Evolutionary conservation across 2,888 invertebrate genomes (phyloP).

Genomic region (Cyclophora punctaria): DNA sequence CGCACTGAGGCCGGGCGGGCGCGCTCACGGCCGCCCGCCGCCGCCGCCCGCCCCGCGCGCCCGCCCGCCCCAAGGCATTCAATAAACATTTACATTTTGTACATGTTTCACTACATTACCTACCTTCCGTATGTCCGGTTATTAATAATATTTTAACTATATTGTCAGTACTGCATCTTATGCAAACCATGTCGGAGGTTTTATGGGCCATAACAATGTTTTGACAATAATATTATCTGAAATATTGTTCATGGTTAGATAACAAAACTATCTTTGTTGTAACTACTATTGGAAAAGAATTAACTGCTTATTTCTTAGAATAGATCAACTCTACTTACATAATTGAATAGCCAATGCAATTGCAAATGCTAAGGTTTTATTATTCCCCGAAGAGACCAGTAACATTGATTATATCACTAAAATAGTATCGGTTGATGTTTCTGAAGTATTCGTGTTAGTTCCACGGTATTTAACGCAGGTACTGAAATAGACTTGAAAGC

Average conservation of each 20-base stretch:
- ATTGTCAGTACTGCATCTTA: neutral
- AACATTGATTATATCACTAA: too few relatives aligned
- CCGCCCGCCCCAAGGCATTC: constrained; percentile 39
- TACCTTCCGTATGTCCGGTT: constrained; percentile 27
- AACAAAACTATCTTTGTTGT: too few relatives aligned
- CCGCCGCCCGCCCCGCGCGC: constrained; percentile 33
- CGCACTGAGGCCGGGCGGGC: constrained; percentile 57
- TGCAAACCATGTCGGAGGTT: too few relatives aligned
- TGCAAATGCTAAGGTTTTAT: too few relatives aligned
- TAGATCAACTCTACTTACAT: too few relatives aligned
- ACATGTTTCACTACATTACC: constrained; percentile 37
- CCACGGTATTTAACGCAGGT: constrained; percentile 18
- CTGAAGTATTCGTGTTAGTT: neutral
- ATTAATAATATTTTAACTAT: constrained; percentile 8
- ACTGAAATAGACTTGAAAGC: constrained; percentile 30
- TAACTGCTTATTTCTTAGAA: too few relatives aligned
- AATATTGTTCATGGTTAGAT: too few relatives aligned
- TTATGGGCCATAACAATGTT: neutral
- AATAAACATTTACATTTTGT: constrained; percentile 47
- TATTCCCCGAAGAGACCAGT: too few relatives aligned
- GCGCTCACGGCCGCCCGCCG: constrained; percentile 31
- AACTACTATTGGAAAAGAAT: too few relatives aligned
- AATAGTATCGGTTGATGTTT: too few relatives aligned
- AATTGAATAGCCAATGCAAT: too few relatives aligned
- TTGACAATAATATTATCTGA: neutral